phyloP scores from a whole-genome alignment of 2,113 vertebrate genomes.

The Mugil cephalus region DNA sequence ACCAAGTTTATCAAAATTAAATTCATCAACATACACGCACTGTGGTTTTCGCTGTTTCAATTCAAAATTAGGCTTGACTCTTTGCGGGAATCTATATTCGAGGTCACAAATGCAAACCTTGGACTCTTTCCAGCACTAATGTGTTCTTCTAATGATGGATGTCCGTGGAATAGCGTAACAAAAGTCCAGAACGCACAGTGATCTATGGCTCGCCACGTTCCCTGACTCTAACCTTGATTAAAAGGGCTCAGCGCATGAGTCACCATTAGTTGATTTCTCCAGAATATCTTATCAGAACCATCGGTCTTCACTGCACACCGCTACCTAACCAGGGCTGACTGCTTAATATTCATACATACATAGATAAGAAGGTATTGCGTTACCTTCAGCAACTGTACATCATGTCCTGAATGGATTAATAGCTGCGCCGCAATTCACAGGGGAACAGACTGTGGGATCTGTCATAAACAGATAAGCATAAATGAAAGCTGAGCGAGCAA shows the following conservation, averaged over 20 bases:
- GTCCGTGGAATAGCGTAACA: slow-evolving; percentile 22
- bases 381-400: slow-evolving; percentile 45
- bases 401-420: slow-evolving; percentile 62
- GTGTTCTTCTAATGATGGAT: slow-evolving; percentile 60
- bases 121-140: slow-evolving; percentile 71
- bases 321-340: slow-evolving; percentile 28
- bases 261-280: slow-evolving; percentile 20
- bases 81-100: slow-evolving; percentile 52
- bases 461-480: slow-evolving; percentile 55
- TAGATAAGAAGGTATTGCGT: slow-evolving; percentile 65
- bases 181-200: slow-evolving; percentile 19
- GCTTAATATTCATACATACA: slow-evolving; percentile 59
- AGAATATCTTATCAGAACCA: slow-evolving; percentile 45
- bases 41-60: slow-evolving; percentile 21
- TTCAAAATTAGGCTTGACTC: slow-evolving; percentile 34
- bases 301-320: slow-evolving; percentile 43
- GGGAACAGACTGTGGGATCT: slow-evolving; percentile 41
- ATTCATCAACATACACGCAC: not conserved
- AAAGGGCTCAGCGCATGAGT: slow-evolving; percentile 43
- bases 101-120: slow-evolving; percentile 52
- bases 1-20: not conserved
- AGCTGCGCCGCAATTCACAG: slow-evolving; percentile 46
- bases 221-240: slow-evolving; percentile 45
- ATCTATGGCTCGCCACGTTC: slow-evolving; percentile 34
- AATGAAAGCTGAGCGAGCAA: slow-evolving; percentile 37